phyloP scores from a whole-genome alignment of 2,113 vertebrate genomes.

The Suricata suricatta region DNA sequence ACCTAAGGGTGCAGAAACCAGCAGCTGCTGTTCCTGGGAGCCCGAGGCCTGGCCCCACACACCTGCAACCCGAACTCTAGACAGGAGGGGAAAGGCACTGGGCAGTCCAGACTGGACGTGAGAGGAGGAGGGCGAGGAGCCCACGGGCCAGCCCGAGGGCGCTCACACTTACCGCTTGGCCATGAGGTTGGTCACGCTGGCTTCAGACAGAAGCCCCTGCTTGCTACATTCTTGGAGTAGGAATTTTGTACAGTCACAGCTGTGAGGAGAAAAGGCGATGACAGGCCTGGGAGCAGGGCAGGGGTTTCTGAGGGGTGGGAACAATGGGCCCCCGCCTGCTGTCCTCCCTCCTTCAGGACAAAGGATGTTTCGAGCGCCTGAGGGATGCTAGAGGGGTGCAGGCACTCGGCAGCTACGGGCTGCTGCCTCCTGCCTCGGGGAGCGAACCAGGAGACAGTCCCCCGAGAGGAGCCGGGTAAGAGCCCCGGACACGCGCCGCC shows the following conservation, averaged over 20 bases:
- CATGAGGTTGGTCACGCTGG: constrained; percentile 89
- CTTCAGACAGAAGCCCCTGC: constrained; percentile 93
- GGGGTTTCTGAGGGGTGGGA: background rate
- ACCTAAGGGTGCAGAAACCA: background rate
- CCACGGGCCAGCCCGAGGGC: background rate
- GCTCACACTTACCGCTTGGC: constrained; percentile 90
- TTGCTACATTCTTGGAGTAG: constrained; percentile 97
- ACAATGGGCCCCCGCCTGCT: background rate
- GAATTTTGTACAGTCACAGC: constrained; percentile 94
- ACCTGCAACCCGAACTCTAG: background rate
- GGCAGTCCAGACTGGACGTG: background rate
- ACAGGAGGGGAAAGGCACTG: background rate
- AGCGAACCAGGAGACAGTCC: background rate
- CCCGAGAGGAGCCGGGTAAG: too few species aligned
- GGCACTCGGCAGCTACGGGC: background rate
- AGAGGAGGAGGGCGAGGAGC: background rate
- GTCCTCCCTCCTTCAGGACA: background rate
- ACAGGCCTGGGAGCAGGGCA: background rate
- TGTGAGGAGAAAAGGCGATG: constrained; percentile 72
- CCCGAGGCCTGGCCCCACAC: background rate
- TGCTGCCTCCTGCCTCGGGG: background rate
- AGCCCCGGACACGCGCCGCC: background rate
- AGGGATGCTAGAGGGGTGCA: background rate
- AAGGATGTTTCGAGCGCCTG: background rate
- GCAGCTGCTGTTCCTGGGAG: background rate